These are phyloP conservation scores for Sturmia bella DNA, from an alignment of 2,888 invertebrate genomes.

Conservation along the genomic window DNA sequence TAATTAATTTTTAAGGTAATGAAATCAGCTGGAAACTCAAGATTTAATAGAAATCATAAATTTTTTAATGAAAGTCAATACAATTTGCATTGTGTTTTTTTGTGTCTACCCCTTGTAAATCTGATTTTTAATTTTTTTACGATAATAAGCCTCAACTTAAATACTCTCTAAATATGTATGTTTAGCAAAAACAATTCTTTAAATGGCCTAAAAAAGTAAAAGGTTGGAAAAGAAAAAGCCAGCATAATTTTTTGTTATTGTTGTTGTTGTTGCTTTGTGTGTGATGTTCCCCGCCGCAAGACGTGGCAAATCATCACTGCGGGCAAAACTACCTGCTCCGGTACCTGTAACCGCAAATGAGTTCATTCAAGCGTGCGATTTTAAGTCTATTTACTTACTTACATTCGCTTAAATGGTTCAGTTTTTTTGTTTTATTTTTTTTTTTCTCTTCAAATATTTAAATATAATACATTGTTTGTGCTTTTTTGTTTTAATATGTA, in stretches of 20 bases:
- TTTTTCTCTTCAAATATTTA: constrained; percentile 14
- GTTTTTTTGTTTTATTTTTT: constrained; percentile 22
- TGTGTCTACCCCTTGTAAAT: no score
- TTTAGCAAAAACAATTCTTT: no score
- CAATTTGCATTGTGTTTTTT: no score
- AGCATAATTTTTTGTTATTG: constrained; percentile 17
- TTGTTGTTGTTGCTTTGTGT: no score
- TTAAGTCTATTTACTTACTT: constrained; percentile 19
- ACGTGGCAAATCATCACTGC: constrained; percentile 1
- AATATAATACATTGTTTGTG: not conserved
- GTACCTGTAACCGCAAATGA: constrained; percentile 53
- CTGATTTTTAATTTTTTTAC: no score
- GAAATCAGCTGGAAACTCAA: no score
- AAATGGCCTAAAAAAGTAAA: no score
- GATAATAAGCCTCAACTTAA: no score
- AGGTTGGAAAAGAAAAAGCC: not conserved
- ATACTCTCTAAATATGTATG: no score
- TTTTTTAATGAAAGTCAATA: no score
- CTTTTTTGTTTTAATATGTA: constrained; percentile 24
- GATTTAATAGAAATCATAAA: no score
- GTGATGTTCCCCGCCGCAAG: not conserved
- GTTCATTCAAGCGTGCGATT: constrained; percentile 63
- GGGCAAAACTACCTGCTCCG: constrained; percentile 19
- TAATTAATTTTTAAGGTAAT: no score
- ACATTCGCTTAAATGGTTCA: constrained; percentile 3